Evolutionary conservation across 2,888 invertebrate genomes (phyloP).

Genomic region (Liodrosophila aerea): DNA sequence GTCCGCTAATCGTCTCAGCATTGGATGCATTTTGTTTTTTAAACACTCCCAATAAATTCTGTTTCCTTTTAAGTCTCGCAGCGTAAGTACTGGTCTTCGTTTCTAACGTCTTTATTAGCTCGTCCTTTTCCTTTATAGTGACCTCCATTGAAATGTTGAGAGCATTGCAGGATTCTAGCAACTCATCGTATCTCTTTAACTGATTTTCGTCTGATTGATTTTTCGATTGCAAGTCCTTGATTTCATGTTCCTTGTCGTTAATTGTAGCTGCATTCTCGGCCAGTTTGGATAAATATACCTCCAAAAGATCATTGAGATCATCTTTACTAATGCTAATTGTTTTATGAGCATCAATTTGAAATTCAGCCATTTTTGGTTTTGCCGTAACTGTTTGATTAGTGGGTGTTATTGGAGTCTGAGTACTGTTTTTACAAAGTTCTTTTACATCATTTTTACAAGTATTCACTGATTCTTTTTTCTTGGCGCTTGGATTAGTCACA

Average conservation of each 20-base stretch:
- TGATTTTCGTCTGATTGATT: conserved; percentile 42
- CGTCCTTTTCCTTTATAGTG: conserved; percentile 33
- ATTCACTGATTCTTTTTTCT: conserved; percentile 37
- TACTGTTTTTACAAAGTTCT: conserved; percentile 23
- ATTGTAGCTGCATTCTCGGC: conserved; percentile 63
- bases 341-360: conserved; percentile 64
- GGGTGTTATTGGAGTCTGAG: conserved; percentile 1
- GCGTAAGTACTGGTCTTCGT: conserved; percentile 48
- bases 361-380: conserved; percentile 52
- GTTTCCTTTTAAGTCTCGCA: conserved; percentile 54
- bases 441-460: conserved; percentile 36
- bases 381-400: conserved; percentile 34
- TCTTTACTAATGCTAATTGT: conserved; percentile 62
- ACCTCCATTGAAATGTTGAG: conserved; percentile 32
- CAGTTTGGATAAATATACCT: conserved; percentile 55
- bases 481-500: conserved; percentile 5
- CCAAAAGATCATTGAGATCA: conserved; percentile 57
- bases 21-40: conserved; percentile 47
- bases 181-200: conserved; percentile 38
- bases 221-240: conserved; percentile 38
- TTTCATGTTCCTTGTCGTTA: conserved; percentile 53
- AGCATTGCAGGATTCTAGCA: conserved; percentile 31
- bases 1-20: conserved; percentile 33
- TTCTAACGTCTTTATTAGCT: conserved; percentile 39
- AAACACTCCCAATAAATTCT: conserved; percentile 31